Evolutionary conservation across 2,113 vertebrate species (phyloP).

Genomic region (Aegithalos caudatus): DNA sequence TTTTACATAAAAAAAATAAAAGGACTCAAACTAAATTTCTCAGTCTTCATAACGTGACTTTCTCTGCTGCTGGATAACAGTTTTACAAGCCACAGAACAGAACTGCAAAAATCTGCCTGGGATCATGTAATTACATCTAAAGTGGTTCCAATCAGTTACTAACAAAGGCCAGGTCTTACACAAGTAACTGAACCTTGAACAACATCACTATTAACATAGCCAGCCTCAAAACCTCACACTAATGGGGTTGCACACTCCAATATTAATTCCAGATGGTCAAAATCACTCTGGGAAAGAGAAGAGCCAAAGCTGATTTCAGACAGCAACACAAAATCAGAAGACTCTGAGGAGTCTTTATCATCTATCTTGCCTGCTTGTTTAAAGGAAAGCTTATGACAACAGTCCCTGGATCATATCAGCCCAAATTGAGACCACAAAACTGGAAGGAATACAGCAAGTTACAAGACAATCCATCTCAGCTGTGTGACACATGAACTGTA

Average conservation of each 20-base stretch:
- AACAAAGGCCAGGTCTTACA: neutral
- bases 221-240: neutral
- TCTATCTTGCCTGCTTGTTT: neutral
- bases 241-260: neutral
- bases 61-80: neutral
- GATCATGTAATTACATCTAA: neutral
- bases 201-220: neutral
- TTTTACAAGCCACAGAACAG: neutral
- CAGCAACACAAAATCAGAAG: neutral
- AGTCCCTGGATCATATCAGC: neutral
- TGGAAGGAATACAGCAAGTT: neutral
- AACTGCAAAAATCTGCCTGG: neutral
- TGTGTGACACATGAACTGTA: neutral
- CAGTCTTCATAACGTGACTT: neutral
- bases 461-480: neutral
- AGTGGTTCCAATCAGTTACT: neutral
- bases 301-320: neutral
- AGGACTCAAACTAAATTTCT: neutral
- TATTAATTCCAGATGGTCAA: neutral
- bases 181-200: neutral
- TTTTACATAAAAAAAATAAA: neutral
- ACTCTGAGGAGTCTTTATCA: neutral
- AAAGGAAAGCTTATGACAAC: neutral
- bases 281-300: neutral
- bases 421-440: neutral